Percentiles rank a stretch among this genome's conserved stretches.
Evolutionary conservation across 1,140 invertebrate species (phyloP).

Genomic region (Planococcus citri): DNA sequence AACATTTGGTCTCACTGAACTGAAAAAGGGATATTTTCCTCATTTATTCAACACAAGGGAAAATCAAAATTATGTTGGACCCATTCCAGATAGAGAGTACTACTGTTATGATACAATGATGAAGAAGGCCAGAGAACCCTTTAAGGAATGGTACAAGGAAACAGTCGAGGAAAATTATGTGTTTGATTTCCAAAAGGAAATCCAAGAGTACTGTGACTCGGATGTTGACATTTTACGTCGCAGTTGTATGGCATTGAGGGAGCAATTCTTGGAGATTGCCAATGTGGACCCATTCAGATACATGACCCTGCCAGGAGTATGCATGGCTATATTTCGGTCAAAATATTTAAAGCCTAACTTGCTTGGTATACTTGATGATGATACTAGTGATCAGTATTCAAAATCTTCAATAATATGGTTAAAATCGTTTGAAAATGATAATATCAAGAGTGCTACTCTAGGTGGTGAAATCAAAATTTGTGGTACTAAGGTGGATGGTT

Average conservation of each 20-base stretch:
- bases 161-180: constrained; percentile 21
- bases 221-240: constrained; percentile 24
- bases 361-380: not conserved
- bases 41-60: constrained; percentile 21
- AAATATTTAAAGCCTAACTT: constrained; percentile 12
- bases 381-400: constrained; percentile 10
- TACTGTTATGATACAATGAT: constrained; percentile 21
- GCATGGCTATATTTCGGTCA: constrained; percentile 21
- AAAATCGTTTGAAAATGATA: constrained; percentile 9
- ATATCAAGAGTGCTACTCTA: constrained; percentile 6
- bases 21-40: constrained; percentile 24
- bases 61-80: constrained; percentile 23
- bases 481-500: constrained; percentile 20
- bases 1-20: constrained; percentile 18
- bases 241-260: constrained; percentile 21
- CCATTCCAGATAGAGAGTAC: constrained; percentile 21
- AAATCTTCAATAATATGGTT: constrained; percentile 14
- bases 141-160: constrained; percentile 21
- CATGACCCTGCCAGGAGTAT: not conserved
- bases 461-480: constrained; percentile 11
- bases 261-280: constrained; percentile 13
- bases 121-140: constrained; percentile 4
- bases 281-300: constrained; percentile 20
- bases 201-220: constrained; percentile 23
- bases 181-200: constrained; percentile 21